Conservation (phyloP, 2,113 vertebrate species). For the Petromus typicus region DNA sequence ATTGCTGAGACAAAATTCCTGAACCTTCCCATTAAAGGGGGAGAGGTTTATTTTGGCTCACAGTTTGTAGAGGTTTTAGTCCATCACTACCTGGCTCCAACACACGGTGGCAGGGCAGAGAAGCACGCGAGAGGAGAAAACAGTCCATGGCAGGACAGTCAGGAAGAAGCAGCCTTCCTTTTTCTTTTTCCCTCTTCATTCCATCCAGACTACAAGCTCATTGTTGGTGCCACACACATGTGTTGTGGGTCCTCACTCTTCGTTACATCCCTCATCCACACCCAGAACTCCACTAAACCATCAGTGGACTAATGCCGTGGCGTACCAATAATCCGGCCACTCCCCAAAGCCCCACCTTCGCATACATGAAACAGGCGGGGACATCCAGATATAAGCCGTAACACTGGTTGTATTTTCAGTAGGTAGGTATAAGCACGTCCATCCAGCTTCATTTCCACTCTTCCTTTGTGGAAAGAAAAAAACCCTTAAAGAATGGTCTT, state of each 20-base stretch:
- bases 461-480: not conserved
- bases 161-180: not conserved
- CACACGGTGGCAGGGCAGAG: not conserved
- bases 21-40: not conserved
- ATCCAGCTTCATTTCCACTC: not conserved
- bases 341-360: not conserved
- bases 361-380: not conserved
- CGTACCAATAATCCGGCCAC: not conserved
- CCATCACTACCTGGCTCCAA: not conserved
- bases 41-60: not conserved
- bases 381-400: not conserved
- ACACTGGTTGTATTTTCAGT: conserved; percentile 16
- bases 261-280: not conserved
- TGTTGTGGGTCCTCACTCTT: not conserved
- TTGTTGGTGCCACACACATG: not conserved
- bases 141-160: not conserved
- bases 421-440: not conserved
- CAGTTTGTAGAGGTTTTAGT: not conserved
- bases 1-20: not conserved
- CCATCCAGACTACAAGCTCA: not conserved
- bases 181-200: not conserved
- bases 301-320: not conserved
- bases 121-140: not conserved
- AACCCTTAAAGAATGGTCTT: not conserved
- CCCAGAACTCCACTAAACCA: not conserved